Percentiles rank a stretch among this genome's conserved stretches.
These are phyloP conservation scores for Nemapogon koenigi DNA, from an alignment of 2,888 invertebrate genomes.

Conservation along the genomic window DNA sequence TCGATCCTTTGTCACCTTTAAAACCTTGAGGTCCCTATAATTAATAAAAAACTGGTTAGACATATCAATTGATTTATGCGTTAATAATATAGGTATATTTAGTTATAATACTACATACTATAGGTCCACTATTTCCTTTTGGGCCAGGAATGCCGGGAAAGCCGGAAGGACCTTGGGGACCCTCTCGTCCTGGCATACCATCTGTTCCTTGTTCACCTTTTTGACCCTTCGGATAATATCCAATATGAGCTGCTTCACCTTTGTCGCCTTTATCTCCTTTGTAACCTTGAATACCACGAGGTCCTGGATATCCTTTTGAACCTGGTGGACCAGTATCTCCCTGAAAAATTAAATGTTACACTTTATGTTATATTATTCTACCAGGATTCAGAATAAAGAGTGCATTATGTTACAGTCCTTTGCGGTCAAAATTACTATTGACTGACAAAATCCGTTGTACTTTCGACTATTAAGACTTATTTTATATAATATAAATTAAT, in stretches of 20 bases:
- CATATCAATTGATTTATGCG: neutral
- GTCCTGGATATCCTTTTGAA: constrained; percentile 73
- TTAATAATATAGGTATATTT: neutral
- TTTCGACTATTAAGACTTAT: no score
- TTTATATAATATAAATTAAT: no score
- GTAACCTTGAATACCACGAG: constrained; percentile 75
- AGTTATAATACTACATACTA: constrained; percentile 46
- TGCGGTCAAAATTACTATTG: no score
- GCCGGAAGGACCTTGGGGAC: constrained; percentile 70
- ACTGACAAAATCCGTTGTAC: no score
- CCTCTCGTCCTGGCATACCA: constrained; percentile 72
- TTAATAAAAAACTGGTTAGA: constrained; percentile 4
- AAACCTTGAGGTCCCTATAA: constrained; percentile 71
- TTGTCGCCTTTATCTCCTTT: constrained; percentile 76
- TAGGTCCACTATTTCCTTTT: constrained; percentile 67
- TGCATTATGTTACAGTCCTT: no score
- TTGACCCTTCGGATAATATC: constrained; percentile 76
- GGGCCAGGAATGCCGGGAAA: constrained; percentile 63
- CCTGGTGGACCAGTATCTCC: constrained; percentile 79
- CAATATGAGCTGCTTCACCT: constrained; percentile 80
- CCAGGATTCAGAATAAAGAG: no score
- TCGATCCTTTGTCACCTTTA: constrained; percentile 74
- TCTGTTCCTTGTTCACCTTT: constrained; percentile 85
- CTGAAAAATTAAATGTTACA: no score
- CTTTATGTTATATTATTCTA: no score